A percentile compares a stretch with the other conserved stretches of the same genome.
Conservation (phyloP, 2,797 vertebrate species). For the Amphiprion clarkii region DNA sequence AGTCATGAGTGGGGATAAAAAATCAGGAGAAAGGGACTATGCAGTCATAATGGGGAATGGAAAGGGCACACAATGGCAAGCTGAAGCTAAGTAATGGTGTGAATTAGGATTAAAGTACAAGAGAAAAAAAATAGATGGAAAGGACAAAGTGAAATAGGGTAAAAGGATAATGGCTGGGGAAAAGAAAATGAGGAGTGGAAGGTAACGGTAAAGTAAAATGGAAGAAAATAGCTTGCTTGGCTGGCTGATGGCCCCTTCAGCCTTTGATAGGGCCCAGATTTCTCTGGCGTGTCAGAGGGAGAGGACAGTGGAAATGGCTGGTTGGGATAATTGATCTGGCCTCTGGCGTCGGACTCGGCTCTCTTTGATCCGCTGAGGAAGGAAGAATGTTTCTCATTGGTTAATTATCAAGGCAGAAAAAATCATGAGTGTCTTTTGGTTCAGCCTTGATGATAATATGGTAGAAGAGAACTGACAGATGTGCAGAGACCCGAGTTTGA, state of each 20-base stretch:
- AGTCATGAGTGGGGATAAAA: constrained; percentile 10
- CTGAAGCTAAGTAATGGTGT: constrained; percentile 35
- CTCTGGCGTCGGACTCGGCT: constrained; percentile 68
- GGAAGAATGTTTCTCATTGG: constrained; percentile 69
- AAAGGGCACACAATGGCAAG: constrained; percentile 42
- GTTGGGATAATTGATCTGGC: constrained; percentile 82
- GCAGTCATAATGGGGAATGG: constrained; percentile 15
- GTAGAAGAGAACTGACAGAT: constrained; percentile 48
- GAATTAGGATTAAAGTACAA: constrained; percentile 52
- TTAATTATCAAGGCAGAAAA: constrained; percentile 62
- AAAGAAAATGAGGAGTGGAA: constrained; percentile 66
- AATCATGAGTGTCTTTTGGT: constrained; percentile 35
- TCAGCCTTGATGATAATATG: constrained; percentile 44
- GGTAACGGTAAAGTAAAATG: constrained; percentile 62
- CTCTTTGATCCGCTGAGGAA: constrained; percentile 78
- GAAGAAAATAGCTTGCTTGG: constrained; percentile 66
- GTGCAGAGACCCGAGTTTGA: constrained; percentile 23
- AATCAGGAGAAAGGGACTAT: constrained; percentile 25
- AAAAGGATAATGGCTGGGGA: constrained; percentile 65
- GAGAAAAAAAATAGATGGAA: constrained; percentile 42
- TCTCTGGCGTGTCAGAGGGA: constrained; percentile 69
- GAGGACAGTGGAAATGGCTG: constrained; percentile 78
- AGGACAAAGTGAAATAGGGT: constrained; percentile 41
- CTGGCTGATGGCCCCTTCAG: constrained; percentile 66
- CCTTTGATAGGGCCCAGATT: constrained; percentile 77